Conservation (phyloP, 2,888 invertebrate species). For the Andrena praecox region DNA sequence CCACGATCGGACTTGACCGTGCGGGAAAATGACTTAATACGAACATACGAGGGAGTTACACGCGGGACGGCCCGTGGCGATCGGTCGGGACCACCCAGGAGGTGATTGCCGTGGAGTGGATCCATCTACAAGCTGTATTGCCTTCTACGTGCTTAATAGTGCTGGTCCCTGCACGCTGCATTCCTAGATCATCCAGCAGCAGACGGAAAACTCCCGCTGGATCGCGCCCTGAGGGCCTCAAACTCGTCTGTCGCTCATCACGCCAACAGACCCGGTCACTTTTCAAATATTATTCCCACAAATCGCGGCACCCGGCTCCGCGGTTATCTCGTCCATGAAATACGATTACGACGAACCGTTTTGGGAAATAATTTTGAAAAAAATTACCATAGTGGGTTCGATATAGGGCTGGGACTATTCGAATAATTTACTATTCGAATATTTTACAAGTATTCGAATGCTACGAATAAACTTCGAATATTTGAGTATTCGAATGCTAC, state of each 20-base stretch:
- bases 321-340: background rate
- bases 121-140: constrained; percentile 65
- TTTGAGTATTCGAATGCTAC: too few relatives aligned
- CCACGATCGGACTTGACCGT: constrained; percentile 35
- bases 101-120: constrained; percentile 81
- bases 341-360: too few relatives aligned
- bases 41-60: constrained; percentile 61
- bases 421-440: too few relatives aligned
- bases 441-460: too few relatives aligned
- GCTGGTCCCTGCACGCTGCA: constrained; percentile 62
- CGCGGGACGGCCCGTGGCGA: constrained; percentile 75
- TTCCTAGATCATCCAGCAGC: constrained; percentile 73
- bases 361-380: too few relatives aligned
- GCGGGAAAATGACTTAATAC: constrained; percentile 74
- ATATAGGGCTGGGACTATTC: too few relatives aligned
- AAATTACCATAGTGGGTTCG: too few relatives aligned
- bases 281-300: background rate
- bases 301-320: background rate
- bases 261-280: background rate
- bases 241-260: constrained; percentile 44
- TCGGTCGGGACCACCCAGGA: constrained; percentile 79
- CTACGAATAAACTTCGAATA: too few relatives aligned
- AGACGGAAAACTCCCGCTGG: constrained; percentile 60
- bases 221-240: constrained; percentile 43
- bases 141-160: constrained; percentile 66